These are phyloP conservation scores for Meandrina meandrites DNA, from an alignment of 92 coral and sea anemone genomes.

Conservation along the genomic window DNA sequence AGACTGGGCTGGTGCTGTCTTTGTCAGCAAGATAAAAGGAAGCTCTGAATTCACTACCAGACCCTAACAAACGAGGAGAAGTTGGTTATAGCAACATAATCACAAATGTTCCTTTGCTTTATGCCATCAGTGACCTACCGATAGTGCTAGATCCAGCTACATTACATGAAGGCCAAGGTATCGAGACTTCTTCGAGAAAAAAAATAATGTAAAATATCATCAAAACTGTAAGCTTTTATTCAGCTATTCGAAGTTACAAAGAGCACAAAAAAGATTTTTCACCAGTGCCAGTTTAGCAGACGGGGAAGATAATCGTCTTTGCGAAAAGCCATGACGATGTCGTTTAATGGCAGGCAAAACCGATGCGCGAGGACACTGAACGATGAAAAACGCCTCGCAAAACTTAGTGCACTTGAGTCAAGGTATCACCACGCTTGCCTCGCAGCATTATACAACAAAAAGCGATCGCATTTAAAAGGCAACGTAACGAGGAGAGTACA, in stretches of 20 bases:
- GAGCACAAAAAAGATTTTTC: constrained; percentile 47
- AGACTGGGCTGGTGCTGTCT: not conserved
- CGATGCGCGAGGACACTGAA: constrained; percentile 44
- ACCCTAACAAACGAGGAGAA: constrained; percentile 36
- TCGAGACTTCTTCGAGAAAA: constrained; percentile 50
- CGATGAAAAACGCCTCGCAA: constrained; percentile 50
- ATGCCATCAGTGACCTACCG: constrained; percentile 46
- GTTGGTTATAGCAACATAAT: constrained; percentile 49
- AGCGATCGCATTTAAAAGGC: constrained; percentile 28
- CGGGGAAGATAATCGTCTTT: constrained; percentile 2
- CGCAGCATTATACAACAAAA: constrained; percentile 46
- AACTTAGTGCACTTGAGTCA: constrained; percentile 43
- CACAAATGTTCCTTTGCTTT: constrained; percentile 44
- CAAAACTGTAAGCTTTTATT: constrained; percentile 42
- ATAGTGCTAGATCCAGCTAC: constrained; percentile 40
- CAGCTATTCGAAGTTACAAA: constrained; percentile 52
- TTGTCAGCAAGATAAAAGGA: not conserved
- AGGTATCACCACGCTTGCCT: constrained; percentile 54
- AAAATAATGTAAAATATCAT: constrained; percentile 58
- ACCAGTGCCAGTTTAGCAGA: constrained; percentile 13
- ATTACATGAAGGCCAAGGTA: constrained; percentile 56
- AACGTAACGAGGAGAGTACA: no score
- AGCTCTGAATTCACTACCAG: constrained; percentile 40
- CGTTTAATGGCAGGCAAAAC: constrained; percentile 20
- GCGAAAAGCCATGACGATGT: constrained; percentile 30